Evolutionary conservation across 2,888 invertebrate species (phyloP).

Genomic region (Gasteruption jaculator): DNA sequence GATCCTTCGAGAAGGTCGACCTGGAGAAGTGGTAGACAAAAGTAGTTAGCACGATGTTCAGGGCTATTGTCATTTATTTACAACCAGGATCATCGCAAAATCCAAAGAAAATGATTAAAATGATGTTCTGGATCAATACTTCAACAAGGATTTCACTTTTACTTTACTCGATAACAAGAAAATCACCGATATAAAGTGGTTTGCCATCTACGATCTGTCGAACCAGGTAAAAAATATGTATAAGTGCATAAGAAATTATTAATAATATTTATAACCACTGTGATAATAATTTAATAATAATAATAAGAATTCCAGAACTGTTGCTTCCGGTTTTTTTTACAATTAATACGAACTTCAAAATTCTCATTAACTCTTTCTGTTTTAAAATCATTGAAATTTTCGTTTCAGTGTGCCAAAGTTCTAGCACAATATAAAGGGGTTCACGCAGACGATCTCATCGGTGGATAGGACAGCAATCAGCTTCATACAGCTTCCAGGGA

Average conservation of each 20-base stretch:
- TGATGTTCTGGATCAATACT: constrained; percentile 83
- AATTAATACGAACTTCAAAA: too few species aligned
- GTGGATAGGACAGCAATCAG: constrained; percentile 79
- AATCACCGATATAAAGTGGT: constrained; percentile 83
- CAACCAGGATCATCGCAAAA: constrained; percentile 81
- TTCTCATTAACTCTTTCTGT: too few species aligned
- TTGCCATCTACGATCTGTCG: constrained; percentile 82
- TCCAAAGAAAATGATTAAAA: constrained; percentile 89
- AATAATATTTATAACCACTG: not conserved
- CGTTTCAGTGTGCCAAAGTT: constrained; percentile 73
- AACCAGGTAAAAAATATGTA: constrained; percentile 57
- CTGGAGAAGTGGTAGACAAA: constrained; percentile 87
- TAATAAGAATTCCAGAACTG: too few species aligned
- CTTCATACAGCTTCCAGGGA: constrained; percentile 68
- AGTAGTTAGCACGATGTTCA: constrained; percentile 78
- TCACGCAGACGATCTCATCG: constrained; percentile 78
- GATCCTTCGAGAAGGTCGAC: constrained; percentile 88
- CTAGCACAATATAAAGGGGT: constrained; percentile 83
- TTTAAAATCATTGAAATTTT: too few species aligned
- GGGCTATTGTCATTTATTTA: constrained; percentile 77
- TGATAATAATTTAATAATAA: too few species aligned
- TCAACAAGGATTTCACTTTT: constrained; percentile 78
- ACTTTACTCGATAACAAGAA: constrained; percentile 80
- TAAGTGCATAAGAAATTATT: not conserved
- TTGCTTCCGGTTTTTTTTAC: too few species aligned